Percentiles rank a stretch among this genome's conserved stretches.
Evolutionary conservation across 2,888 invertebrate species (phyloP).

Genomic region (Thymelicus lineola): DNA sequence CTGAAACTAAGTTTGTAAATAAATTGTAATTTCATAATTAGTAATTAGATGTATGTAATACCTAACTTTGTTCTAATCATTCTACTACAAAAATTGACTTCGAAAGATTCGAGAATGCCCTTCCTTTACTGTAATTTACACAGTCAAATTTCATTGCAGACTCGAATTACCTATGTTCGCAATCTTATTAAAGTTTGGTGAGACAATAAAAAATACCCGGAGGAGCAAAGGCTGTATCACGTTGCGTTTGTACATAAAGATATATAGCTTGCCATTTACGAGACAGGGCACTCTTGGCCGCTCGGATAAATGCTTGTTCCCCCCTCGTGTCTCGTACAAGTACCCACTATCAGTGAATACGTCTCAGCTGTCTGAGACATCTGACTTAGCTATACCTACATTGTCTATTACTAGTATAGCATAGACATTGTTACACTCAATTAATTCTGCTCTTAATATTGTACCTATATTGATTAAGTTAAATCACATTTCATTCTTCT

Average conservation of each 20-base stretch:
- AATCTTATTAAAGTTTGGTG: background rate
- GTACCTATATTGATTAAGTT: slow-evolving; percentile 3
- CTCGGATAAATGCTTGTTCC: slow-evolving; percentile 22
- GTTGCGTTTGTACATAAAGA: background rate
- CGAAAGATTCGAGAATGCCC: too few species aligned
- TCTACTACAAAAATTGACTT: too few species aligned
- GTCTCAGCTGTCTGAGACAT: slow-evolving; percentile 24
- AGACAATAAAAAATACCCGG: background rate
- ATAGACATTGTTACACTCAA: slow-evolving; percentile 12
- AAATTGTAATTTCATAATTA: too few species aligned
- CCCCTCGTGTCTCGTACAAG: slow-evolving; percentile 11
- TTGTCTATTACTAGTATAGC: too few species aligned
- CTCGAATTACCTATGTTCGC: too few species aligned
- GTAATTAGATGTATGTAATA: too few species aligned
- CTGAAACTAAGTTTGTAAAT: too few species aligned
- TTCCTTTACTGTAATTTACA: too few species aligned
- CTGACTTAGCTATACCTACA: background rate
- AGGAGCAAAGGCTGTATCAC: background rate
- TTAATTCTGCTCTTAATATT: slow-evolving; percentile 3
- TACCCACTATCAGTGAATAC: slow-evolving; percentile 13
- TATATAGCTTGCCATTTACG: slow-evolving; percentile 18
- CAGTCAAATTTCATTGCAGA: too few species aligned
- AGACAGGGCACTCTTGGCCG: slow-evolving; percentile 25
- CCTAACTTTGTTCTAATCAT: too few species aligned
- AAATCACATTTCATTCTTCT: too few species aligned